phyloP scores from a whole-genome alignment of 2,113 vertebrate genomes.

The Callocephalon fimbriatum region DNA sequence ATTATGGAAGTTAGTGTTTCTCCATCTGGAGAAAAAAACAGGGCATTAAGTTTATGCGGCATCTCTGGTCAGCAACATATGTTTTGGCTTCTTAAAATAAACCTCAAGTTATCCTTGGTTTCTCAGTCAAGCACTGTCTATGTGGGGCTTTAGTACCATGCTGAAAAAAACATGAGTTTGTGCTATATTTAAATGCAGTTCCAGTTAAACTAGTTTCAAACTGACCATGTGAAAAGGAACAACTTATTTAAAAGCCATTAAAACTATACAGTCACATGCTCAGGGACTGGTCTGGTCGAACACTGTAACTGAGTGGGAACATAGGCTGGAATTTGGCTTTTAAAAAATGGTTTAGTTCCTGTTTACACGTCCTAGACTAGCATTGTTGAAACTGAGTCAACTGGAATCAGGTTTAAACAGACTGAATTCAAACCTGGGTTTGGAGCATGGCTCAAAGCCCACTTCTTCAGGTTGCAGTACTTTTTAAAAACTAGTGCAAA shows the following conservation, averaged over 20 bases:
- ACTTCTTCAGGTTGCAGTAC: conserved; percentile 78
- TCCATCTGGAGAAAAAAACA: conserved; percentile 32
- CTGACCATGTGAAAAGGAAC: conserved; percentile 19
- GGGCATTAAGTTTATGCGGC: conserved; percentile 42
- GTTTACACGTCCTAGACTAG: neutral
- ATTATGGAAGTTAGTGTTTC: conserved; percentile 53
- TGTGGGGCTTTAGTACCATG: conserved; percentile 45
- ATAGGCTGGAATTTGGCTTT: neutral
- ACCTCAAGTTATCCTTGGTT: conserved; percentile 75
- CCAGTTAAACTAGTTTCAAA: conserved; percentile 47
- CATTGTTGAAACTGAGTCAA: conserved; percentile 37
- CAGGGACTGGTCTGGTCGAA: neutral
- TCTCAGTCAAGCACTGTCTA: conserved; percentile 70
- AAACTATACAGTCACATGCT: neutral
- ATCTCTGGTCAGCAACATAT: conserved; percentile 68
- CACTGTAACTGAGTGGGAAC: neutral
- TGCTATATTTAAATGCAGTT: conserved; percentile 48
- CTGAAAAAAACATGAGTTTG: conserved; percentile 13
- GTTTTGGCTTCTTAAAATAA: conserved; percentile 75
- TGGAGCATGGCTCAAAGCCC: conserved; percentile 53
- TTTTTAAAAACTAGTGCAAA: conserved; percentile 82
- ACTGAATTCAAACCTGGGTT: conserved; percentile 19
- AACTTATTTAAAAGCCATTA: conserved; percentile 20
- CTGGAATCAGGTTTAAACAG: conserved; percentile 48
- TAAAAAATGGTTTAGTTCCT: neutral